A percentile compares a stretch with the other conserved stretches of the same genome.
phyloP scores from a whole-genome alignment of 1,140 invertebrate species.

The Chrysopa pallens region DNA sequence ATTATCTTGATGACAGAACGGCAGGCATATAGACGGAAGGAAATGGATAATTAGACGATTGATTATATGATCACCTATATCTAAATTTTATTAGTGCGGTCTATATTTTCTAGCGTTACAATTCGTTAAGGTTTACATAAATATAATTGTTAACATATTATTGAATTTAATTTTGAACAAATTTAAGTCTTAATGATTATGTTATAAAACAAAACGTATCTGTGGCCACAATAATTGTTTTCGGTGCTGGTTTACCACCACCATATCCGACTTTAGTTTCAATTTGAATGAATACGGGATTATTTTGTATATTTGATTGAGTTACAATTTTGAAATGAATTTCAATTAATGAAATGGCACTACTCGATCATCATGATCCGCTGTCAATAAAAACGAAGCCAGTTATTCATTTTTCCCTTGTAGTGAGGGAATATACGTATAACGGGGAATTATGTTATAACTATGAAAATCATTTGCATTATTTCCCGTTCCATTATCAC shows the following conservation, averaged over 20 bases:
- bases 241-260: conserved; percentile 81
- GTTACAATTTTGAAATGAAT: conserved; percentile 80
- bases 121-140: too few relatives aligned
- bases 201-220: conserved; percentile 77
- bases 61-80: too few relatives aligned
- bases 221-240: conserved; percentile 80
- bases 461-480: conserved; percentile 76
- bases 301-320: conserved; percentile 45
- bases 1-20: too few relatives aligned
- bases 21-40: too few relatives aligned
- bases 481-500: conserved; percentile 89
- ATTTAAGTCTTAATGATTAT: conserved; percentile 52
- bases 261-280: conserved; percentile 96
- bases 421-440: conserved; percentile 47
- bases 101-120: too few relatives aligned
- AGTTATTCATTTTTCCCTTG: conserved; percentile 56
- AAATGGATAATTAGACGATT: too few relatives aligned
- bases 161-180: conserved; percentile 11
- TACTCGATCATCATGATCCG: conserved; percentile 96
- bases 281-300: conserved; percentile 74
- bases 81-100: too few relatives aligned
- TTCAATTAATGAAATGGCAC: conserved; percentile 92
- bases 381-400: conserved; percentile 75
- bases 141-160: too few relatives aligned
- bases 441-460: conserved; percentile 86